Evolutionary conservation across 2,797 vertebrate species (phyloP), one percentile per base, ranked within the genome.

Genomic region (Manis crassicaudata): DNA sequence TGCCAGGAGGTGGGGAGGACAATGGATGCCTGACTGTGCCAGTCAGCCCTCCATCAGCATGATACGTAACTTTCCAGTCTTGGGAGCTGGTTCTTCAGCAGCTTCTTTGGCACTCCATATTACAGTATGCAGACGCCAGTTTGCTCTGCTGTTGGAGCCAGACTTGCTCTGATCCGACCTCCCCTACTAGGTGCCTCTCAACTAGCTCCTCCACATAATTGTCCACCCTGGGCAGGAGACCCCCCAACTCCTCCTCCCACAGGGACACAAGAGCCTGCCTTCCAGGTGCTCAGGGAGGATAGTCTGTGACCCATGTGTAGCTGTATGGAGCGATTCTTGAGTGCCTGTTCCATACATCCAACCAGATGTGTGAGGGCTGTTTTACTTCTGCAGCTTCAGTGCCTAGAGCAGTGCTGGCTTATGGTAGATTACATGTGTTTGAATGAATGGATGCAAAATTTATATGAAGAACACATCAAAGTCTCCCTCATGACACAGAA

Each of bases 161-260:
- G 20, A 29, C 46, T 35, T 40, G 50, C 25, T 46, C 52, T 50
- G 10, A 11, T 29, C 3, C 29, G 43, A 62, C 54, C 29, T 60
- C 46, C 46, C 46, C 46, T 46, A 46, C 46, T 46, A 46, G 32
- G 0, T 23, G 73, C 32, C 37, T 21, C 18, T n/a, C 35, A 25
- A 12, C 35, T 70, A 16, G 12, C 37, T 63, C 58, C 60, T 70
- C 37, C 72, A n/a, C 3, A 40, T 37, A 6, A 23, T 9, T 10
- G 56, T 20, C 67, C 12, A 2, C 50, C 2, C 43, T 0, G 7
- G 13, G n/a, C 46, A 58, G 16, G 52, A 20, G 40, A 10, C 14
- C 60, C 65, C 50, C n/a, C 25, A 46, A 18, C 16, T 20, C 70
- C 18, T 43, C 8, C 5, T 62, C 37, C 20, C 67, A 80, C 12